A percentile compares a stretch with the other conserved stretches of the same genome.
phyloP scores from a whole-genome alignment of 1,140 invertebrate genomes.

The Leptinotarsa defecta region DNA sequence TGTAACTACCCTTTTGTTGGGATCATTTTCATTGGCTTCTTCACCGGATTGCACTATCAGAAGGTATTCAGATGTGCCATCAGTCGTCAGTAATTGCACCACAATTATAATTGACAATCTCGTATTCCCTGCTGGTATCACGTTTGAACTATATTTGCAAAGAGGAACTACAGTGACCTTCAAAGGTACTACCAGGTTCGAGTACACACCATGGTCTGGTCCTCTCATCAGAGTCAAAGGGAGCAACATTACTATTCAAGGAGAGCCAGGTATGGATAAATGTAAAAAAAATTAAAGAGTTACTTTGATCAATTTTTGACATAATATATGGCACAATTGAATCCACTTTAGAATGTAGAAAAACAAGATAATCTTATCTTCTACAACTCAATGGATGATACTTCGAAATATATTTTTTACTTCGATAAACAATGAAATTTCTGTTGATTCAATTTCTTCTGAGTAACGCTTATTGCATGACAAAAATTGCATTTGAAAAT shows the following conservation, averaged over 20 bases:
- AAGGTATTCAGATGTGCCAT: constrained; percentile 27
- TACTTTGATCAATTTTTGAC: too few relatives aligned
- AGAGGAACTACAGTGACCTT: constrained; percentile 31
- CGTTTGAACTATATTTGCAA: constrained; percentile 29
- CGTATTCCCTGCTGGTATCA: constrained; percentile 28
- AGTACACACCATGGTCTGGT: constrained; percentile 26
- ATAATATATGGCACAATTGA: too few relatives aligned
- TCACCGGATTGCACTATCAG: constrained; percentile 27
- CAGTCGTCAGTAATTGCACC: constrained; percentile 15
- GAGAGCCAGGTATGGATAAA: constrained; percentile 1
- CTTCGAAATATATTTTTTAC: too few relatives aligned
- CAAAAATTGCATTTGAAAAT: too few relatives aligned
- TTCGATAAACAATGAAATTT: too few relatives aligned
- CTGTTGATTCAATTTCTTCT: too few relatives aligned
- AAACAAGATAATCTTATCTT: too few relatives aligned
- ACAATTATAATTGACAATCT: constrained; percentile 35
- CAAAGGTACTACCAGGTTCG: constrained; percentile 32
- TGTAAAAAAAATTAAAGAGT: too few relatives aligned
- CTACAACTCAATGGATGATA: too few relatives aligned
- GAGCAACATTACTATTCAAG: constrained; percentile 27
- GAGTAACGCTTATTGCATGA: too few relatives aligned
- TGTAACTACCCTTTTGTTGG: too few relatives aligned
- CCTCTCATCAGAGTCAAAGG: constrained; percentile 34
- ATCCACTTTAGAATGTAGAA: too few relatives aligned
- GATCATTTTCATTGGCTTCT: background rate